Conservation (phyloP, 1,140 invertebrate species). For the Helicoverpa armigera region DNA sequence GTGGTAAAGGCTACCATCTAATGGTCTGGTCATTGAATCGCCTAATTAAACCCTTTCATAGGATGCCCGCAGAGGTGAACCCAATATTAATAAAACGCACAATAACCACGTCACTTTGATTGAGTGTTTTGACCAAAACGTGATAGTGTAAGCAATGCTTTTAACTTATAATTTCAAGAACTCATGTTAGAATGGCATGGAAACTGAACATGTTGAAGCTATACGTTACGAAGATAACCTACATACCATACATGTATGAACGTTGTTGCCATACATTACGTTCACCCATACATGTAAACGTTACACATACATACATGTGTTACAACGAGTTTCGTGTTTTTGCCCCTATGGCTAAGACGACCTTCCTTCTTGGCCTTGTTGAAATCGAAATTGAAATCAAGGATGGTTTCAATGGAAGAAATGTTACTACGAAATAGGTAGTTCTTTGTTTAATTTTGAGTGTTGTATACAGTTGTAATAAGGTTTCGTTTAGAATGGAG, state of each 20-base stretch:
- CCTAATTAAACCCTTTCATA: constrained; percentile 34
- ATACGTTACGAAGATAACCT: too few species aligned
- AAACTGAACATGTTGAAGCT: too few species aligned
- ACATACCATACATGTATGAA: too few species aligned
- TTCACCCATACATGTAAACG: not conserved
- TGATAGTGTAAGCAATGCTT: not conserved
- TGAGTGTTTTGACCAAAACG: not conserved
- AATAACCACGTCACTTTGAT: constrained; percentile 1
- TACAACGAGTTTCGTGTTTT: constrained; percentile 31
- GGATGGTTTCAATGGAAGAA: constrained; percentile 29
- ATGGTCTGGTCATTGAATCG: constrained; percentile 47
- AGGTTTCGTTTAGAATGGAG: too few species aligned
- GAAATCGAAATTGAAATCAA: constrained; percentile 25
- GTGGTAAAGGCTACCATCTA: constrained; percentile 10
- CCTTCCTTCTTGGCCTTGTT: constrained; percentile 25
- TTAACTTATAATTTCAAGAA: too few species aligned
- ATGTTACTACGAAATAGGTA: not conserved
- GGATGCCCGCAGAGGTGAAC: not conserved
- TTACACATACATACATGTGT: constrained; percentile 16
- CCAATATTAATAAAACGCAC: constrained; percentile 4
- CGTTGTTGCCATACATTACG: constrained; percentile 29
- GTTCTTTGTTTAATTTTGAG: not conserved
- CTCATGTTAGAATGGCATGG: too few species aligned
- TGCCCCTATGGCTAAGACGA: constrained; percentile 18
- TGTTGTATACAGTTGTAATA: not conserved